Conservation (phyloP, 2,888 invertebrate species). For the Anticlea derivata region DNA sequence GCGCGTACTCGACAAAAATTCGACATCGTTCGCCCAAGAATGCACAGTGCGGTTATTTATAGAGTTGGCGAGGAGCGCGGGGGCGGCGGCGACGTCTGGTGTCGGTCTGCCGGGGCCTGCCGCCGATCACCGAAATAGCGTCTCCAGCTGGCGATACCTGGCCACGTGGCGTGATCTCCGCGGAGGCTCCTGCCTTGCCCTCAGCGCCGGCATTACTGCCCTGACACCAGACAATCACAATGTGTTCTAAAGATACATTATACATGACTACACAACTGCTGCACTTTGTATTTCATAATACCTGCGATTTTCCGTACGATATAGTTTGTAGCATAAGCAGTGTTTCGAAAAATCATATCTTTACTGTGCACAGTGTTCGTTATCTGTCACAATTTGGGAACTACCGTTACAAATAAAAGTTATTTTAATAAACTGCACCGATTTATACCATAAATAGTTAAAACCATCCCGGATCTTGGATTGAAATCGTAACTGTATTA, state of each 20-base stretch:
- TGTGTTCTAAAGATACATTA: neutral
- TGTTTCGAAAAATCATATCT: no score
- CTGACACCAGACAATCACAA: slow-evolving; percentile 4
- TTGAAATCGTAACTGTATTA: no score
- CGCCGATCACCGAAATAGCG: slow-evolving; percentile 83
- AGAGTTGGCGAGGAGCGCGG: slow-evolving; percentile 81
- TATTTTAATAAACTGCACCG: no score
- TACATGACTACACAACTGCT: no score
- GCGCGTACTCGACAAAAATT: slow-evolving; percentile 84
- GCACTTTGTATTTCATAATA: no score
- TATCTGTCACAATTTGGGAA: no score
- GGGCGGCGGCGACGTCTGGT: slow-evolving; percentile 82
- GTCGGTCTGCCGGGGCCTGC: slow-evolving; percentile 86
- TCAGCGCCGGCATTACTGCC: slow-evolving; percentile 34
- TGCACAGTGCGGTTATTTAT: slow-evolving; percentile 81
- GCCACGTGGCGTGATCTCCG: slow-evolving; percentile 71
- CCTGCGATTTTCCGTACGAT: no score
- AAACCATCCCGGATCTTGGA: no score
- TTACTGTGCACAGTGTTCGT: no score
- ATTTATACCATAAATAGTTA: no score
- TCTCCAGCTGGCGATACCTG: slow-evolving; percentile 82
- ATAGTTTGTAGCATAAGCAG: no score
- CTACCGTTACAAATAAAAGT: no score
- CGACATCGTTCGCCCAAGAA: slow-evolving; percentile 83
- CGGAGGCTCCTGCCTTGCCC: slow-evolving; percentile 54